Evolutionary conservation across 2,113 vertebrate genomes (phyloP), one percentile per base, ranked within the genome.

Genomic region (Protobothrops mucrosquamatus): DNA sequence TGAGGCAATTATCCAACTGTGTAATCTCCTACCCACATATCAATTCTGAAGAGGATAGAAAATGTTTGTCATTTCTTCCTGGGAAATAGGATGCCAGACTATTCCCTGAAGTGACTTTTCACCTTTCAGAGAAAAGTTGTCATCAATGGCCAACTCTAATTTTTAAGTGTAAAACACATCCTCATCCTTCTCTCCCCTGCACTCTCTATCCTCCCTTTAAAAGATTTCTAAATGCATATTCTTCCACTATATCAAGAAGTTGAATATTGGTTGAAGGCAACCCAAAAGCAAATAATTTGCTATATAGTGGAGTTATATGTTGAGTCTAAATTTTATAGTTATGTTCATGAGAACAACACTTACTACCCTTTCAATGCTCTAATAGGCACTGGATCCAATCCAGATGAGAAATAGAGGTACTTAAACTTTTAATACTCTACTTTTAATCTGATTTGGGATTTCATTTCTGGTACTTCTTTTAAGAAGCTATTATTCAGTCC

Each of bases 11-110:
- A 20, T 29, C 87, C 91, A 94, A 0, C 48, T 29, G 7, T 6
- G 91, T 57, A 0, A 91, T 64, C 4, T 20, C 11, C 10, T 6
- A 0, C 15, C 2, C 22, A 81, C 18, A 55, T 51, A 88, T 54
- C 51, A 55, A 18, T 51, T 20, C 46, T 1, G 3, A 51, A 90
- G 90, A 91, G 87, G 56, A 3, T 4, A 87, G 22, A 52, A 85
- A 94, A 23, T 0, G 85, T 91, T 95, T 57, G 4, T 22, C 90
- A 39, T 90, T 92, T 93, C 29, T 18, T 23, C 29, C 48, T 26
- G n/a, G 26, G 92, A 54, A 15, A 91, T 94, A 96, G 88, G 54
- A 54, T 86, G 81, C 92, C 89, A 91, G 55, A 26, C 43, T 87
- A 85, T 48, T 23, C 39, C 29, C 18, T 57, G n/a, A 48, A 59